Evolutionary conservation across 2,888 invertebrate species (phyloP).

Genomic region (Cyrtodaria siliqua): DNA sequence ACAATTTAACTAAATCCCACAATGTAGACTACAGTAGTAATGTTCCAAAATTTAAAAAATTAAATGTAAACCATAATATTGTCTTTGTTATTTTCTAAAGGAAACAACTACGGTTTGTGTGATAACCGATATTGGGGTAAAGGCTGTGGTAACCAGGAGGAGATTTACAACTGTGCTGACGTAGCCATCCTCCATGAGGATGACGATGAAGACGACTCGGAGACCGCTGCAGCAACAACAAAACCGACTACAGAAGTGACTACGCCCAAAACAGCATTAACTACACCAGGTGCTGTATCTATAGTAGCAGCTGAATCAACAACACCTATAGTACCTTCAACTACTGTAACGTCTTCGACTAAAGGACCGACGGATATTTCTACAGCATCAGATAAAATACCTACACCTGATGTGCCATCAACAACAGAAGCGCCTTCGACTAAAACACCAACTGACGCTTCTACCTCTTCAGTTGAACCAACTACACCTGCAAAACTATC

Average conservation of each 20-base stretch:
- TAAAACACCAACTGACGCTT: not conserved
- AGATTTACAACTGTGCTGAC: constrained; percentile 49
- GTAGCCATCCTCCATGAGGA: constrained; percentile 26
- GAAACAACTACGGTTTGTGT: constrained; percentile 36
- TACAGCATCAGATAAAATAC: not conserved
- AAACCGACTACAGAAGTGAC: not conserved
- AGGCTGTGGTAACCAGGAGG: constrained; percentile 36
- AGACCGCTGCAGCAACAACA: not conserved
- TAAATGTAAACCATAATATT: too few species aligned
- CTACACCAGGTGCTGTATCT: too few species aligned
- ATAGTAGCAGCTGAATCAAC: not conserved
- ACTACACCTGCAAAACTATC: not conserved
- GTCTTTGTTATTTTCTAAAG: too few species aligned
- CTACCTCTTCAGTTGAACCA: not conserved
- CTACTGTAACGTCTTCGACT: too few species aligned
- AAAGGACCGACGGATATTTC: too few species aligned
- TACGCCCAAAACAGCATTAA: too few species aligned
- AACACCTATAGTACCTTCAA: not conserved
- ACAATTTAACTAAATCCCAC: too few species aligned
- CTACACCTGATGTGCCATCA: not conserved
- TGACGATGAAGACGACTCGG: not conserved
- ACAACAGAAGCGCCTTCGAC: not conserved
- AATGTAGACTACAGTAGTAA: too few species aligned
- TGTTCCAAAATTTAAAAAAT: too few species aligned
- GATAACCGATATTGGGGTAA: constrained; percentile 36